Evolutionary conservation across 2,113 vertebrate species (phyloP).

Genomic region (Gavialis gangeticus): DNA sequence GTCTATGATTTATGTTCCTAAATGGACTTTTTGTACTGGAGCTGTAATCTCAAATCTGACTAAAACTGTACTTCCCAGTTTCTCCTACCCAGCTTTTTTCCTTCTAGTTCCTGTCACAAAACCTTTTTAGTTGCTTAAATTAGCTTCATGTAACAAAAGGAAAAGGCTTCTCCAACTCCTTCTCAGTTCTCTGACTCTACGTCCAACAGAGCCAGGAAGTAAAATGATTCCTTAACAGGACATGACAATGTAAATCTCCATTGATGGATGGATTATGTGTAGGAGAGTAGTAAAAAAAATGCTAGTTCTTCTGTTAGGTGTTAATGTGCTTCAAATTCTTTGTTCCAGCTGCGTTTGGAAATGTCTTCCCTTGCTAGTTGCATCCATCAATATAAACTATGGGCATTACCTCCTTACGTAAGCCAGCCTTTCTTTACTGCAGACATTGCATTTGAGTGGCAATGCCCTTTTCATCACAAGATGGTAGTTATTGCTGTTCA

Average conservation of each 20-base stretch:
- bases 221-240: neutral
- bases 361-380: neutral
- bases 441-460: neutral
- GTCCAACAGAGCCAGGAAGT: neutral
- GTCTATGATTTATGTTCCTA: neutral
- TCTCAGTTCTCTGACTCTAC: neutral
- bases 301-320: neutral
- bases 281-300: neutral
- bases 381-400: neutral
- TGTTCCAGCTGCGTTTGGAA: neutral
- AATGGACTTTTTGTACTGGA: accelerated
- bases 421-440: neutral
- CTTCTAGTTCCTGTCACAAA: neutral
- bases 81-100: accelerated
- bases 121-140: neutral
- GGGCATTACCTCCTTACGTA: neutral
- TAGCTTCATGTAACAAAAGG: neutral
- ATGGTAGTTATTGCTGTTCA: neutral
- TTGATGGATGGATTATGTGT: neutral
- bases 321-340: neutral
- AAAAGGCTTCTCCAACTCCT: neutral
- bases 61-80: neutral
- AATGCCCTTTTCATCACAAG: neutral
- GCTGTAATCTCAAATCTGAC: neutral
- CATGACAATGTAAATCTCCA: neutral